Evolutionary conservation across 1,140 invertebrate species (phyloP).

Genomic region (Sycobia sp.): DNA sequence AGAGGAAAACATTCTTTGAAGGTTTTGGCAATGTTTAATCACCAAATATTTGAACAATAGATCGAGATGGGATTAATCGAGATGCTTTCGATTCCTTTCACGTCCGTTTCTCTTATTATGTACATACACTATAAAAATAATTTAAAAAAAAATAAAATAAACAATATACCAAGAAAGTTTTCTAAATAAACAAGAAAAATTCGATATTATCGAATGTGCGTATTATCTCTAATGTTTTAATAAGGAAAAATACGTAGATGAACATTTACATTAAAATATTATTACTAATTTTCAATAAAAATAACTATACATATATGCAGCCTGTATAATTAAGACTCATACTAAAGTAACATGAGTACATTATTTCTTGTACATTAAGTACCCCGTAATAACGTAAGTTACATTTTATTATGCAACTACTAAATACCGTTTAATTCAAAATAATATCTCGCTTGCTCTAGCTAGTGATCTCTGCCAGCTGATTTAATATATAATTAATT

Average conservation of each 20-base stretch:
- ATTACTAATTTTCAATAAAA: slow-evolving; percentile 27
- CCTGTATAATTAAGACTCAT: slow-evolving; percentile 11
- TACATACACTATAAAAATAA: slow-evolving; percentile 3
- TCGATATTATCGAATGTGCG: slow-evolving; percentile 14
- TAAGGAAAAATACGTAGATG: slow-evolving; percentile 22
- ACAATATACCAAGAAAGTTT: no score
- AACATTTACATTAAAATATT: slow-evolving; percentile 12
- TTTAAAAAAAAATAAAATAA: slow-evolving; percentile 14
- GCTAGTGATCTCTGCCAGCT: slow-evolving; percentile 43
- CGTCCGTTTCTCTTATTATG: not conserved
- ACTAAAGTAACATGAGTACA: slow-evolving; percentile 12
- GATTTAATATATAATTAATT: slow-evolving; percentile 39
- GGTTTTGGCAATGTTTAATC: slow-evolving; percentile 40
- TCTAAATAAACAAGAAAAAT: slow-evolving; percentile 19
- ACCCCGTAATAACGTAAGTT: slow-evolving; percentile 16
- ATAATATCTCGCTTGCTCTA: slow-evolving; percentile 40
- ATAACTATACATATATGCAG: slow-evolving; percentile 8
- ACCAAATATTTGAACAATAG: slow-evolving; percentile 46
- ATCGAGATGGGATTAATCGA: slow-evolving; percentile 48
- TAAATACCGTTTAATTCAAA: slow-evolving; percentile 25
- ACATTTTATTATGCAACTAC: slow-evolving; percentile 2
- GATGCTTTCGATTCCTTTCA: slow-evolving; percentile 39
- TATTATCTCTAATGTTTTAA: slow-evolving; percentile 15
- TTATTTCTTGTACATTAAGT: slow-evolving; percentile 10
- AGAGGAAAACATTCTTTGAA: slow-evolving; percentile 26